Evolutionary conservation across 2,888 invertebrate species (phyloP), one percentile per base, ranked within the genome.

Genomic region (Molanna angustata): DNA sequence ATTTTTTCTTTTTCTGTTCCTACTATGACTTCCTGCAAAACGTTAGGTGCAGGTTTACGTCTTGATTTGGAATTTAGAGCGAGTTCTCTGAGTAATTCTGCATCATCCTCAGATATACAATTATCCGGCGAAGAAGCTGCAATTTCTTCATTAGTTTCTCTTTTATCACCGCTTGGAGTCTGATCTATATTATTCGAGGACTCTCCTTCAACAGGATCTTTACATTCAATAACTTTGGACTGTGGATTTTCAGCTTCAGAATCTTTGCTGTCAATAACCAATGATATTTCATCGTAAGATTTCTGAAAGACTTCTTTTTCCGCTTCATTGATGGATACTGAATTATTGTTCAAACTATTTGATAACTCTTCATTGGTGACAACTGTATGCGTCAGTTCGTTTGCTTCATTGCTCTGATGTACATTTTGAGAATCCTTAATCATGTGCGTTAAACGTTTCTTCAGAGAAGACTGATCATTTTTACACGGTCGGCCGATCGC

Each of bases 71-170:
- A 76, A 67, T 74, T 69, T 1, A 77, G 65, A 27, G 76, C 78
- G 65, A 71, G 65, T 60, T 75, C 69, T 57, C 78, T 64, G 22
- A 77, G 65, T 56, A 69, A 55, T 64, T 76, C 77, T 58, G 74
- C 63, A 59, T 78, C 76, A 60, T 76, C 74, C 64, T 78, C 78
- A 43, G 76, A 75, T 65, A 70, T 69, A 56, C 39, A 47, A 32
- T 32, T 39, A 14, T 19, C 31, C 13, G 3, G n/a, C n/a, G n/a
- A n/a, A n/a, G n/a, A n/a, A n/a, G n/a, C n/a, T 44, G 9, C 13
- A 44, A 21, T 22, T 44, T 27, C 2, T 41, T 6, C 9, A 27
- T 7, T 27, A 27, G 6, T 27, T 6, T 7, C 9, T 27, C 27
- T 7, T 27, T 27, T 7, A 6, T 27, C 6, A 27, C 6, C 27